A percentile compares a stretch with the other conserved stretches of the same genome.
phyloP scores from a whole-genome alignment of 1,140 invertebrate species.

The Pseudomyrmex dendroicus region DNA sequence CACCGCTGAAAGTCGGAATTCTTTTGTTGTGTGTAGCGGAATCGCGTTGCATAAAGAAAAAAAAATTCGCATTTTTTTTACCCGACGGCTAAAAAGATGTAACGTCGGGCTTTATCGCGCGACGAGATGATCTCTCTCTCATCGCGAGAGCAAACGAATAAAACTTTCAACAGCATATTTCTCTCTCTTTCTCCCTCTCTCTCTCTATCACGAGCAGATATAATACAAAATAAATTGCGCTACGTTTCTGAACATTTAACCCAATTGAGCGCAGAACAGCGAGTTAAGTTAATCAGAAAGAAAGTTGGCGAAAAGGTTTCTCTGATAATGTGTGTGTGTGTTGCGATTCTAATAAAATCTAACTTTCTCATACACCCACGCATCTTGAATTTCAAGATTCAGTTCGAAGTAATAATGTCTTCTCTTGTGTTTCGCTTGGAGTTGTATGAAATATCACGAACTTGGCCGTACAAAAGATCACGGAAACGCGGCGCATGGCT shows the following conservation, averaged over 20 bases:
- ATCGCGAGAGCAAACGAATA: not conserved
- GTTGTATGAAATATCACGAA: not conserved
- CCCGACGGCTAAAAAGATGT: constrained; percentile 13
- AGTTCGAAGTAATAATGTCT: not conserved
- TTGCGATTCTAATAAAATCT: not conserved
- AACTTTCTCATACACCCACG: not conserved
- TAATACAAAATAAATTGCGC: not conserved
- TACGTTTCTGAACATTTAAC: constrained; percentile 1
- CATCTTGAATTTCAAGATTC: not conserved
- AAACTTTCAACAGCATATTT: not conserved
- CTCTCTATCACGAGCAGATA: not conserved
- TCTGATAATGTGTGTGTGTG: no score
- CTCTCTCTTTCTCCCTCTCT: no score
- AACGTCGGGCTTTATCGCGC: constrained; percentile 6
- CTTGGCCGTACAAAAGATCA: not conserved
- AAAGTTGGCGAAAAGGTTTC: not conserved
- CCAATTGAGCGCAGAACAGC: not conserved
- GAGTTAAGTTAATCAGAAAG: not conserved
- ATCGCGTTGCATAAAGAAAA: not conserved
- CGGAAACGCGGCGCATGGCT: not conserved
- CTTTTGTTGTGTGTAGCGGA: constrained; percentile 16
- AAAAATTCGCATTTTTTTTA: not conserved
- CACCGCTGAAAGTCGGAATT: constrained; percentile 41
- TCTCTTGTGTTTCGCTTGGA: not conserved
- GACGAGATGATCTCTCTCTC: constrained; percentile 10